Base-by-base conservation (phyloP, 2,113 vertebrate species). In the Riparia riparia region DNA sequence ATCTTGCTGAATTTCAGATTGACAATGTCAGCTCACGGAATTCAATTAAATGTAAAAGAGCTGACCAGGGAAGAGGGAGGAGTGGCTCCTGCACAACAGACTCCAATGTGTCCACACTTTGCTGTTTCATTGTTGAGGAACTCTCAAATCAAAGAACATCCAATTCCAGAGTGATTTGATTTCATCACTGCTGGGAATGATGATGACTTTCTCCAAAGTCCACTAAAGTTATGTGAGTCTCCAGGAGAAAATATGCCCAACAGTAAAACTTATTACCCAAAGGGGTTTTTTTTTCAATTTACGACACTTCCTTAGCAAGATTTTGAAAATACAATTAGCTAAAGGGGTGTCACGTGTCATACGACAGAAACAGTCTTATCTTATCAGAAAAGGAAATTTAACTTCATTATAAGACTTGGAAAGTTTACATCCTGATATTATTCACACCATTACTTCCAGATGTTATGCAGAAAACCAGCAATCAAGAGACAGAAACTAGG, bases 1-100 rank as follows among this genome's bases (percentile, higher is more conserved):
- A 68, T 26, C 91, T 90, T 95, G 71, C 96, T 94, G 90, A 72
- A 95, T 95, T 87, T 91, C 89, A 93, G 96, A 96, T 79, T 95
- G 96, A 97, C 96, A 91, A 28, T 96, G 96, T 94, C 95, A 98
- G 94, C 88, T 92, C 84, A 81, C 51, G 85, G 68, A 96, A 97
- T 92, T 65, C 88, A 95, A 95, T 97, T 91, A 94, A 92, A 92
- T 31, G 39, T 42, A 68, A 70, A 95, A 86, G 84, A 89, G 69
- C 76, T 90, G 86, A 69, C 32, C 4, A 5, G 39, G 65, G 77
- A 65, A 65, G 80, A 80, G 28, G 53, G 37, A 95, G 61, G 65
- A 93, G 41, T 9, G 28, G 37, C 45, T 79, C 50, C 69, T 29
- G 68, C 81, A 68, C 58, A n/a, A 29, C 31, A 58, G 69, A 25